These are phyloP conservation scores for Perdita meconis DNA, from an alignment of 2,888 invertebrate genomes.

Conservation along the genomic window DNA sequence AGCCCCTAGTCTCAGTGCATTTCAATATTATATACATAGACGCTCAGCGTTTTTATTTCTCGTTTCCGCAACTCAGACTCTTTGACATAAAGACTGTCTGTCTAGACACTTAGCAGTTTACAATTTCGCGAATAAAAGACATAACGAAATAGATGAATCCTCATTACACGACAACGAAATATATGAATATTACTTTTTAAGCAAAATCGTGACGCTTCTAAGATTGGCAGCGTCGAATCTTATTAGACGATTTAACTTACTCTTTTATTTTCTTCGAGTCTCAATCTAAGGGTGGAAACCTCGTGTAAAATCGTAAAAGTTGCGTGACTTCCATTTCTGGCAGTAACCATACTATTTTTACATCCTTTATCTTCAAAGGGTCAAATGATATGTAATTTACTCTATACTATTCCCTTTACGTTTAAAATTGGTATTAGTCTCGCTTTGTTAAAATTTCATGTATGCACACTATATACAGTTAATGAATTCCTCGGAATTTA, in stretches of 20 bases:
- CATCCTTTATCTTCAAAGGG: slow-evolving; percentile 34
- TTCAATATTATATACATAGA: no score
- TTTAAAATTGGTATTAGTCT: not conserved
- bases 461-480: not conserved
- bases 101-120: no score
- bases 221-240: no score
- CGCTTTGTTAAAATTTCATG: not conserved
- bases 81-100: no score
- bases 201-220: no score
- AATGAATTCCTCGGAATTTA: no score
- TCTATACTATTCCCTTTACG: slow-evolving; percentile 3
- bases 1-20: no score
- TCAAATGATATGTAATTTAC: slow-evolving; percentile 24
- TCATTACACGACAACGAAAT: not conserved
- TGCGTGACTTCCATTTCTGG: slow-evolving; percentile 50
- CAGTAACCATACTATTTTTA: slow-evolving; percentile 21
- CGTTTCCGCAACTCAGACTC: no score
- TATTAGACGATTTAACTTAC: no score
- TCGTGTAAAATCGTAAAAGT: slow-evolving; percentile 18
- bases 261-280: slow-evolving; percentile 38
- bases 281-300: slow-evolving; percentile 2
- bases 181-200: not conserved
- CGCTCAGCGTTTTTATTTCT: no score
- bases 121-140: not conserved
- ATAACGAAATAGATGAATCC: not conserved